These are phyloP conservation scores for Myripristis murdjan DNA, from an alignment of 2,797 vertebrate genomes.

Conservation along the genomic window DNA sequence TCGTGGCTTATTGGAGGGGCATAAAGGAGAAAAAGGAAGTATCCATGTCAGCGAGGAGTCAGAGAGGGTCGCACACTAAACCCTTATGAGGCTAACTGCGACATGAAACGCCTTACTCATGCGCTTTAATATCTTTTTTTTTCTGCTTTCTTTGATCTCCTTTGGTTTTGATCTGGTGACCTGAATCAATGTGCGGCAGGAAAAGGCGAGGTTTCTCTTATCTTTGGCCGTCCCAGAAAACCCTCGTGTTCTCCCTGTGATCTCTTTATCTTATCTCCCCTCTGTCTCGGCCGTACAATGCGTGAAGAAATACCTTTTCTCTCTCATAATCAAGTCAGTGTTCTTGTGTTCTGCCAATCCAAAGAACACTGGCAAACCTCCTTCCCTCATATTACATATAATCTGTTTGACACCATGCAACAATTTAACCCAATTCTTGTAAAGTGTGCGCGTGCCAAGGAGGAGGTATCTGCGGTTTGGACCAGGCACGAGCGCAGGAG, in stretches of 20 bases:
- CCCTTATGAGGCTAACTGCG: slow-evolving; percentile 60
- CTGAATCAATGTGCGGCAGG: background rate
- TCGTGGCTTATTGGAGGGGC: slow-evolving; percentile 64
- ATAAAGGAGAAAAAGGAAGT: slow-evolving; percentile 78
- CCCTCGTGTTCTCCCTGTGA: background rate
- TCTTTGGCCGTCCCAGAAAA: background rate
- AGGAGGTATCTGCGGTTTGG: slow-evolving; percentile 73
- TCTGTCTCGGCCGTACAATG: background rate
- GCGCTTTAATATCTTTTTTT: slow-evolving; percentile 31
- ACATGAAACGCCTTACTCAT: slow-evolving; percentile 20
- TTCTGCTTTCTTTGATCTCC: slow-evolving; percentile 12
- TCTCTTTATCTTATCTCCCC: background rate
- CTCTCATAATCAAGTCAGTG: slow-evolving; percentile 9
- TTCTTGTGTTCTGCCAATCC: slow-evolving; percentile 8
- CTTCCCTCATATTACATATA: slow-evolving; percentile 75
- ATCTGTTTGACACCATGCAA: slow-evolving; percentile 41
- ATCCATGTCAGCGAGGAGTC: slow-evolving; percentile 83
- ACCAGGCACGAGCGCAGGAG: slow-evolving; percentile 66
- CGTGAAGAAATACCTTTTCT: background rate
- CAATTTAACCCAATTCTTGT: slow-evolving; percentile 45
- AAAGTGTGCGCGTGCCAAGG: slow-evolving; percentile 46
- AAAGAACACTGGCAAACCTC: slow-evolving; percentile 37
- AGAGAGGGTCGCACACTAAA: slow-evolving; percentile 69
- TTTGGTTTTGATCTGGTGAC: background rate
- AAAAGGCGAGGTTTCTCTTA: background rate